Evolutionary conservation across 2,888 invertebrate species (phyloP).

Genomic region (Microdon myrmicae): DNA sequence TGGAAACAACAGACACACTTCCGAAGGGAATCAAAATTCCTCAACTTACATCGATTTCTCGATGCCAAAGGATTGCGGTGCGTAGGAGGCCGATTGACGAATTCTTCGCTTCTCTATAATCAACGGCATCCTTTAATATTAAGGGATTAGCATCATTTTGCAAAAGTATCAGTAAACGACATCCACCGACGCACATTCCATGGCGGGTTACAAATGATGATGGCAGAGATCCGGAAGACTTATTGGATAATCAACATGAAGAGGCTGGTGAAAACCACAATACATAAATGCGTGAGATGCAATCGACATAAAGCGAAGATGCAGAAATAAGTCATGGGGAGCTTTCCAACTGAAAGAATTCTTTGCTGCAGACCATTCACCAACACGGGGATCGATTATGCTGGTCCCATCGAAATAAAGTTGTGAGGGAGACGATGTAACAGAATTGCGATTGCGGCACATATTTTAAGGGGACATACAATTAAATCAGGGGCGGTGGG

Average conservation of each 20-base stretch:
- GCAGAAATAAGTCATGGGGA: constrained; percentile 52
- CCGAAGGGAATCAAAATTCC: not conserved
- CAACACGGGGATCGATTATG: constrained; percentile 46
- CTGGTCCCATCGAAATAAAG: constrained; percentile 44
- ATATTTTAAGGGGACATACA: no score
- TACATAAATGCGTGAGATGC: constrained; percentile 35
- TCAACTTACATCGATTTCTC: constrained; percentile 6
- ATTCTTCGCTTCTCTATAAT: not conserved
- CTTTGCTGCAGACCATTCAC: constrained; percentile 30
- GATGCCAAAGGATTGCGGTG: constrained; percentile 1
- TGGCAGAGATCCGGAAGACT: not conserved
- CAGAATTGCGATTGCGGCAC: no score
- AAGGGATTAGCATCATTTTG: not conserved
- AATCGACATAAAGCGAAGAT: constrained; percentile 1
- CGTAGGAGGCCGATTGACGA: no score
- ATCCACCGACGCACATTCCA: not conserved
- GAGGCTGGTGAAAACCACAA: not conserved
- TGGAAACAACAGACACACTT: no score
- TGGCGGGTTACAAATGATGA: not conserved
- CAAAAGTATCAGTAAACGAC: not conserved
- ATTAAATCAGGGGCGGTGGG: no score
- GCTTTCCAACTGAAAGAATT: constrained; percentile 46
- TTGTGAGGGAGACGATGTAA: constrained; percentile 6
- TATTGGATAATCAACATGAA: constrained; percentile 1
- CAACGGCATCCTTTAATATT: not conserved